A percentile compares a stretch with the other conserved stretches of the same genome.
phyloP scores from a whole-genome alignment of 2,113 vertebrate species.

The Hoplias malabaricus region DNA sequence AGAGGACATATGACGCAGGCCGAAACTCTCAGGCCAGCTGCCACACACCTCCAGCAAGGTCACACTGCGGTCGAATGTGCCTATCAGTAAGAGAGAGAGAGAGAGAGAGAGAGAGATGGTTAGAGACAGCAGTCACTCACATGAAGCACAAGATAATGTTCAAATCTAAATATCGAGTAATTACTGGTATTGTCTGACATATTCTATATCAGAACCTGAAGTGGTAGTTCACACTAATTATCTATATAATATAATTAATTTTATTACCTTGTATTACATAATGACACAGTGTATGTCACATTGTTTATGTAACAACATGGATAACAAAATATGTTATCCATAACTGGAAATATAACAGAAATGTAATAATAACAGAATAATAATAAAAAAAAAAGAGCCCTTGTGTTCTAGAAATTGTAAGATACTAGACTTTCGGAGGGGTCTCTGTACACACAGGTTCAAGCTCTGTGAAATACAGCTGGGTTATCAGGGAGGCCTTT shows the following conservation, averaged over 20 bases:
- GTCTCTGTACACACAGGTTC: constrained; percentile 43
- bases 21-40: constrained; percentile 96
- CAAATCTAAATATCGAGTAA: too few species aligned
- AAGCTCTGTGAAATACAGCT: constrained; percentile 66
- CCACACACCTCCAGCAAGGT: constrained; percentile 95
- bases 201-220: too few species aligned
- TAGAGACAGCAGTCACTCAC: constrained; percentile 18
- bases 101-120: constrained; percentile 20
- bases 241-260: too few species aligned
- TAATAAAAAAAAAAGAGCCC: not conserved
- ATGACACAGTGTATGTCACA: too few species aligned
- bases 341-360: too few species aligned
- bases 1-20: constrained; percentile 88
- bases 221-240: too few species aligned
- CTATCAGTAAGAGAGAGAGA: constrained; percentile 64
- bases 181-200: too few species aligned
- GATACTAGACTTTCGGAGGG: constrained; percentile 12
- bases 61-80: constrained; percentile 90
- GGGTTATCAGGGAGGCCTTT: constrained; percentile 90
- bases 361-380: not conserved
- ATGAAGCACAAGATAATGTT: constrained; percentile 2
- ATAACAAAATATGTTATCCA: too few species aligned
- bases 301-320: too few species aligned
- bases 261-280: too few species aligned
- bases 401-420: constrained; percentile 10